phyloP scores from a whole-genome alignment of 2,113 vertebrate genomes.

The Butorides virescens region DNA sequence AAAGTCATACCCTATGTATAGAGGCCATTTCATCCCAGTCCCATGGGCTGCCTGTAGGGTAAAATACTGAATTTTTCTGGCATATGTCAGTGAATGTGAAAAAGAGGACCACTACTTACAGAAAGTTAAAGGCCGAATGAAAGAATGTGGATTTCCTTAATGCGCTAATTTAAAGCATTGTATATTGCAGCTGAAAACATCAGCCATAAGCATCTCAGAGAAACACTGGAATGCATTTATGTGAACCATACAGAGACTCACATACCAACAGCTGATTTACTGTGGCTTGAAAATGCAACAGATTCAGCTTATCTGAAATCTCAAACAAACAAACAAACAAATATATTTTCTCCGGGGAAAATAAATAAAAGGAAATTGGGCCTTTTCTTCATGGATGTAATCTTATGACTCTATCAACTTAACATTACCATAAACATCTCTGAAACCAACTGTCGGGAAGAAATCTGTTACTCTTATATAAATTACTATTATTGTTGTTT shows the following conservation, averaged over 20 bases:
- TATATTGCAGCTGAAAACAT: not conserved
- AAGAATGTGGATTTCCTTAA: slow-evolving; percentile 44
- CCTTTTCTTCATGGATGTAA: slow-evolving; percentile 38
- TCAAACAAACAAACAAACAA: slow-evolving; percentile 15
- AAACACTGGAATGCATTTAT: not conserved
- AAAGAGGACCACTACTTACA: not conserved
- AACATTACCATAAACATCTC: slow-evolving; percentile 50
- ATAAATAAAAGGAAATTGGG: slow-evolving; percentile 11
- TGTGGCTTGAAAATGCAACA: slow-evolving; percentile 2
- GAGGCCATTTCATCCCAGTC: slow-evolving; percentile 43
- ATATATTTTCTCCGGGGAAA: slow-evolving; percentile 18
- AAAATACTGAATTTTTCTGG: slow-evolving; percentile 30
- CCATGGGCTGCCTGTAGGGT: slow-evolving; percentile 39
- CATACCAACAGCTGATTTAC: not conserved
- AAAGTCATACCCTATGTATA: slow-evolving; percentile 48
- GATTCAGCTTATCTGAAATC: slow-evolving; percentile 43
- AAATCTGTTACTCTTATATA: slow-evolving; percentile 13
- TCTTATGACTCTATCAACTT: slow-evolving; percentile 40
- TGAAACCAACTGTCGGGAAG: slow-evolving; percentile 54
- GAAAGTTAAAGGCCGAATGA: slow-evolving; percentile 44
- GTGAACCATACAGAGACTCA: not conserved
- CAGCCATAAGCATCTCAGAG: not conserved
- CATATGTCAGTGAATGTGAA: slow-evolving; percentile 45
- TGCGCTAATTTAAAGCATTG: not conserved
- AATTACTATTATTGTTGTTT: slow-evolving; percentile 30